Evolutionary conservation across 2,888 invertebrate genomes (phyloP), one percentile per base, ranked within the genome.

Genomic region (Phania funesta): DNA sequence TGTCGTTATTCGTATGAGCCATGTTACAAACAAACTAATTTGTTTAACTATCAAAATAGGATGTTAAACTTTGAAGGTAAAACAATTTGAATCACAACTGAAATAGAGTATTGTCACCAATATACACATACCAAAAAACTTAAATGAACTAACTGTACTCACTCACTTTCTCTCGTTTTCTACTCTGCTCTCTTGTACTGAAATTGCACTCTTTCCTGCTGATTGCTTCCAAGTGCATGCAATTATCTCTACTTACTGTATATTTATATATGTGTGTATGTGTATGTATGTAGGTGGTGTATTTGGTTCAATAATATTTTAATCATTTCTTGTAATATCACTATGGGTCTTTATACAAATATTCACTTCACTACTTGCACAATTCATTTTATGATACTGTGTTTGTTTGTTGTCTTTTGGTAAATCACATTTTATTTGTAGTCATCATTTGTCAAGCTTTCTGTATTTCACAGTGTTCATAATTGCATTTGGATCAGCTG

Each of bases 21-120:
- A 58, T 89, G 89, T 86, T 89, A 89, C 84, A 87, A 87, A 85
- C 88, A 87, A 85, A 86, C 85, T 84, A 88, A 88, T 87, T 89
- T 89, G 86, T 88, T 88, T 85, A 88, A 86, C 84, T 88, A 86
- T 89, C 90, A 89, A 86, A 88, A 87, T 86, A 88, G 89, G 88
- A 87, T 88, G 85, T 74, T 78, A 74, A 88, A 86, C 86, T 87
- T 87, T 84, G 89, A 89, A 89, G 89, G 89, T 89, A 89, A 89
- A 77, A 77, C 77, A 64, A 67, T 58, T 74, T 81, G 48, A 54
- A 77, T 38, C 54, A 54, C 65, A 81, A 75, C 50, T 20, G 52
- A 48, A 29, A 48, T n/a, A 29, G 7, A 52, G 5, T n/a, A 11
- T 56, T 29, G 24, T 22, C 52, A 18, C 29, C n/a, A 52, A 76